Percentiles rank a stretch among this genome's conserved stretches.
Conservation (phyloP, 2,888 invertebrate species). For the Taphrorychus bicolor region DNA sequence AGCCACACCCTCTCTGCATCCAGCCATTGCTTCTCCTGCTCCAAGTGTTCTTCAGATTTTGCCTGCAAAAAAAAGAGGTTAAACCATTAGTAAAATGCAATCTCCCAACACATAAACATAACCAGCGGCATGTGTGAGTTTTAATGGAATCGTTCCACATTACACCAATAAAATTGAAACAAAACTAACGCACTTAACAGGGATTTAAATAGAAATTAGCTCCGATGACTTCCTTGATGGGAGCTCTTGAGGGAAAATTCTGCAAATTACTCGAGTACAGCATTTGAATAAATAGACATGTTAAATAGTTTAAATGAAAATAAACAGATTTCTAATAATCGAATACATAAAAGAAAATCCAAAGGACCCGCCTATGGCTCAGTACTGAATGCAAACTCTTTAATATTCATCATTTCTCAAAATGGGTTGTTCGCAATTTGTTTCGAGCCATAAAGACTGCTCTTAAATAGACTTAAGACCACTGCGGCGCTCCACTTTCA, state of each 20-base stretch:
- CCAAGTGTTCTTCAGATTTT: slow-evolving; percentile 71
- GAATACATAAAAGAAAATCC: neutral
- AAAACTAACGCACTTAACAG: neutral
- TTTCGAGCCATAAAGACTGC: slow-evolving; percentile 1
- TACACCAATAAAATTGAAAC: neutral
- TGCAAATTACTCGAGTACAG: too few relatives aligned
- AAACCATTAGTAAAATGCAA: too few relatives aligned
- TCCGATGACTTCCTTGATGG: slow-evolving; percentile 11
- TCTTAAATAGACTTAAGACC: slow-evolving; percentile 1
- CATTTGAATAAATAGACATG: too few relatives aligned
- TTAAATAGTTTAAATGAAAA: too few relatives aligned
- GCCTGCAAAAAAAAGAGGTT: slow-evolving; percentile 63
- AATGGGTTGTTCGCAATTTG: slow-evolving; percentile 2
- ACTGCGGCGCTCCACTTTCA: neutral
- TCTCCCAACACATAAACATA: too few relatives aligned
- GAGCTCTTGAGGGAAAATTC: neutral
- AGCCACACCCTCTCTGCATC: slow-evolving; percentile 86
- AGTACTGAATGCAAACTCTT: neutral
- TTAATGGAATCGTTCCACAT: too few relatives aligned
- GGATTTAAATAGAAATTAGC: slow-evolving; percentile 11
- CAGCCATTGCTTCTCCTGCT: slow-evolving; percentile 71
- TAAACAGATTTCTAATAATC: neutral
- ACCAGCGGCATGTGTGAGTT: too few relatives aligned
- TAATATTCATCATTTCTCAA: slow-evolving; percentile 5
- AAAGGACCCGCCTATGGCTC: neutral